A percentile compares a stretch with the other conserved stretches of the same genome.
phyloP scores from a whole-genome alignment of 2,113 vertebrate genomes.

The Delphinus delphis region DNA sequence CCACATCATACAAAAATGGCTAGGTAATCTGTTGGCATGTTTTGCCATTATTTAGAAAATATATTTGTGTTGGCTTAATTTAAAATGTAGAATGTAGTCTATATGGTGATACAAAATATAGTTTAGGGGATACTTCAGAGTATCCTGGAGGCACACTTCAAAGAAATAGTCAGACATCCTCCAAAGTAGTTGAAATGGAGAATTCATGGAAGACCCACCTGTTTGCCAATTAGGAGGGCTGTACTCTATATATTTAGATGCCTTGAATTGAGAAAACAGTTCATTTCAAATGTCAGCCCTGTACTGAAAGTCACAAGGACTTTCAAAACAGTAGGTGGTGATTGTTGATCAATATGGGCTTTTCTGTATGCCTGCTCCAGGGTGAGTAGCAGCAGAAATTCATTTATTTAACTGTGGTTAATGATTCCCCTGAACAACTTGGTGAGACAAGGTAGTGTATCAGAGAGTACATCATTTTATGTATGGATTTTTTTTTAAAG shows the following conservation, averaged over 20 bases:
- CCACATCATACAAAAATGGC: background rate
- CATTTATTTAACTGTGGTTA: background rate
- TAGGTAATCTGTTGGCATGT: background rate
- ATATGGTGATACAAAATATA: background rate
- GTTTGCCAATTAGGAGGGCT: background rate
- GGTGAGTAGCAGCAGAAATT: background rate
- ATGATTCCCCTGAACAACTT: background rate
- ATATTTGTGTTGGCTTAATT: background rate
- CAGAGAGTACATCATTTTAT: background rate
- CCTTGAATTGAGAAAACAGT: background rate
- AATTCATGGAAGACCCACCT: background rate
- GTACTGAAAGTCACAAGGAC: background rate
- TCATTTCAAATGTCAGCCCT: background rate
- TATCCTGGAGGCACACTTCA: background rate
- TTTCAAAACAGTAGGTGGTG: background rate
- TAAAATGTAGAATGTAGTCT: background rate
- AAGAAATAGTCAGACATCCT: background rate
- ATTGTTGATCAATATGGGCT: background rate
- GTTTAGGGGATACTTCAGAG: background rate
- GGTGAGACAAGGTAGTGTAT: background rate
- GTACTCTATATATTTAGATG: background rate
- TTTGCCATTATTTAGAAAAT: slow-evolving; percentile 15
- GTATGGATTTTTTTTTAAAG: background rate
- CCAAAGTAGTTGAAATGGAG: background rate
- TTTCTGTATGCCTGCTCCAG: background rate